Conservation (phyloP, 2,888 invertebrate genomes). For the Euzetes globulus region DNA sequence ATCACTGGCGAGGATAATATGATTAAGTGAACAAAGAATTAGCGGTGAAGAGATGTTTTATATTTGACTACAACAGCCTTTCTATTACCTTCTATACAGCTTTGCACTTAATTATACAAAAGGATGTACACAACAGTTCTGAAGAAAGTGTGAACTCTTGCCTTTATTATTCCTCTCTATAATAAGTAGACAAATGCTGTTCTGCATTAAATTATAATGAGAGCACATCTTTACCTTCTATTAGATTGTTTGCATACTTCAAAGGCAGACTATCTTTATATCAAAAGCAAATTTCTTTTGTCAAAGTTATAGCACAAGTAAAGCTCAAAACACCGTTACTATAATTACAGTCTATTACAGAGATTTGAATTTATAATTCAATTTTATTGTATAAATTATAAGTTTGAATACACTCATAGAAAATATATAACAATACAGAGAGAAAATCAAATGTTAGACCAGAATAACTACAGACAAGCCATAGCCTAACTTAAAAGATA, state of each 20-base stretch:
- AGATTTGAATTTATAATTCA: slow-evolving; percentile 30
- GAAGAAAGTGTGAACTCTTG: slow-evolving; percentile 31
- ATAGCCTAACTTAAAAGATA: neutral
- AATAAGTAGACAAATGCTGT: slow-evolving; percentile 25
- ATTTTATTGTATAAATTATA: slow-evolving; percentile 26
- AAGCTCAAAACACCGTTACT: slow-evolving; percentile 10
- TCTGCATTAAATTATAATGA: slow-evolving; percentile 27
- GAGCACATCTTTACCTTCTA: slow-evolving; percentile 19
- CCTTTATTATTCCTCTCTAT: slow-evolving; percentile 18
- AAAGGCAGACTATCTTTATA: neutral
- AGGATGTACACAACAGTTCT: neutral
- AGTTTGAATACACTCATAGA: neutral
- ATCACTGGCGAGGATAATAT: slow-evolving; percentile 6
- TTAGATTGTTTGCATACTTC: neutral
- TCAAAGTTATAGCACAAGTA: neutral
- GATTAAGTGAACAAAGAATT: slow-evolving; percentile 25
- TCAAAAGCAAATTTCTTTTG: slow-evolving; percentile 23
- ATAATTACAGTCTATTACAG: slow-evolving; percentile 16
- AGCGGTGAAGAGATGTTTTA: slow-evolving; percentile 25
- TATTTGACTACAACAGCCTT: slow-evolving; percentile 6
- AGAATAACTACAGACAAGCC: neutral
- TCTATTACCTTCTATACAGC: neutral
- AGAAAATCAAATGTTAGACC: neutral
- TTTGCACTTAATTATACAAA: slow-evolving; percentile 12
- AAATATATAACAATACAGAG: neutral